A percentile compares a stretch with the other conserved stretches of the same genome.
Conservation (phyloP, 2,888 invertebrate genomes). For the Polydrusus tereticollis region DNA sequence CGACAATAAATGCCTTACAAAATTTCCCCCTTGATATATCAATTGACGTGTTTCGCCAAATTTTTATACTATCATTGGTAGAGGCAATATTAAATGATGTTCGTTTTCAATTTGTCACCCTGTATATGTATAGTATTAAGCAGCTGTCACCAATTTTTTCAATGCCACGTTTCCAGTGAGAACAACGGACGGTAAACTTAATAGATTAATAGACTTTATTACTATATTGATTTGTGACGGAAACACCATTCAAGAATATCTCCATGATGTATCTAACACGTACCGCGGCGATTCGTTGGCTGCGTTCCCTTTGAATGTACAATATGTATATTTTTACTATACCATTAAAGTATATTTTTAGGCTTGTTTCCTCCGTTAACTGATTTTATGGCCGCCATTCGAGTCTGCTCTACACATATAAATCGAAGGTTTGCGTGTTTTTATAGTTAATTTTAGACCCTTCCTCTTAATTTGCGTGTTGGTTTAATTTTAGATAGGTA, state of each 20-base stretch:
- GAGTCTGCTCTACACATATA: slow-evolving; percentile 27
- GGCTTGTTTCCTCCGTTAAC: slow-evolving; percentile 41
- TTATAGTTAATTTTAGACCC: slow-evolving; percentile 43
- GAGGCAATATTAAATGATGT: no score
- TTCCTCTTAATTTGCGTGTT: slow-evolving; percentile 39
- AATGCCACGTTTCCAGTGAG: no score
- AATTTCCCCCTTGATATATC: no score
- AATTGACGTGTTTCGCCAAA: no score
- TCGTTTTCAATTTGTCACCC: no score
- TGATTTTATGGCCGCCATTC: slow-evolving; percentile 41
- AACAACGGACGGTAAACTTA: no score
- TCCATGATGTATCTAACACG: neutral
- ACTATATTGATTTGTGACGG: neutral
- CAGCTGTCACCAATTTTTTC: no score
- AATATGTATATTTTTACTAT: slow-evolving; percentile 42
- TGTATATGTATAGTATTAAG: no score
- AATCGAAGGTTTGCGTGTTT: slow-evolving; percentile 40
- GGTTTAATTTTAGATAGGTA: slow-evolving; percentile 35
- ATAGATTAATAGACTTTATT: no score
- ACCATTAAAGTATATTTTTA: slow-evolving; percentile 44
- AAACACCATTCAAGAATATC: neutral
- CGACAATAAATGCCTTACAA: no score
- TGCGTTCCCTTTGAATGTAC: slow-evolving; percentile 3
- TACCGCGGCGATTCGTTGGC: neutral
- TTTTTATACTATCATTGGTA: no score